A percentile compares a stretch with the other conserved stretches of the same genome.
Conservation (phyloP, 2,888 invertebrate species). For the Drosophila robusta region DNA sequence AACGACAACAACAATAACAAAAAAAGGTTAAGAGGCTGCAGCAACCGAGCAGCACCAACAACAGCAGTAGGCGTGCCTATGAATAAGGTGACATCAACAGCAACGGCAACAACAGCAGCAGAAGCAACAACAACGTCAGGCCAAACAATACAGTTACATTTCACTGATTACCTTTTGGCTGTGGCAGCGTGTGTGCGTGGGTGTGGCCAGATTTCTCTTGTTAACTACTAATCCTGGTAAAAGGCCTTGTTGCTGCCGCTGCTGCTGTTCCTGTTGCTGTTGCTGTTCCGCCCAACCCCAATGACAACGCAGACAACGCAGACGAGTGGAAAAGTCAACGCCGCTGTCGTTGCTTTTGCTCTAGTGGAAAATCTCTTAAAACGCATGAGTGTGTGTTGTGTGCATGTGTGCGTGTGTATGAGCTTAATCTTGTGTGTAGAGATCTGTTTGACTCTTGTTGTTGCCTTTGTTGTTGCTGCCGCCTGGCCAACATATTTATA, state of each 20-base stretch:
- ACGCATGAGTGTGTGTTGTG: slow-evolving; percentile 53
- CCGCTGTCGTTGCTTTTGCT: slow-evolving; percentile 49
- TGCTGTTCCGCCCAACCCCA: slow-evolving; percentile 16
- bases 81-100: slow-evolving; percentile 60
- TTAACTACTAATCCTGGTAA: slow-evolving; percentile 82
- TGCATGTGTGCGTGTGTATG: slow-evolving; percentile 33
- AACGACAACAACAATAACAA: slow-evolving; percentile 17
- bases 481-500: slow-evolving; percentile 76
- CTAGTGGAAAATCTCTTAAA: slow-evolving; percentile 77
- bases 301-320: slow-evolving; percentile 63
- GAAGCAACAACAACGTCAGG: slow-evolving; percentile 35
- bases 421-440: slow-evolving; percentile 59
- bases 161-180: slow-evolving; percentile 81
- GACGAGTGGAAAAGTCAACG: slow-evolving; percentile 78
- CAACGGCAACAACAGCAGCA: slow-evolving; percentile 19
- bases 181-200: slow-evolving; percentile 45
- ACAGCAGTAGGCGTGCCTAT: slow-evolving; percentile 50
- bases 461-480: slow-evolving; percentile 14
- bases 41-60: slow-evolving; percentile 33
- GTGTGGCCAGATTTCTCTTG: slow-evolving; percentile 77
- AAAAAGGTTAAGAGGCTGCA: slow-evolving; percentile 66
- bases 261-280: slow-evolving; percentile 42
- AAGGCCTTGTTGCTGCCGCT: slow-evolving; percentile 70
- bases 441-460: slow-evolving; percentile 20
- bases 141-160: slow-evolving; percentile 81